Evolutionary conservation across 2,113 vertebrate species (phyloP), one percentile per base, ranked within the genome.

Genomic region (Pterophyllum scalare): DNA sequence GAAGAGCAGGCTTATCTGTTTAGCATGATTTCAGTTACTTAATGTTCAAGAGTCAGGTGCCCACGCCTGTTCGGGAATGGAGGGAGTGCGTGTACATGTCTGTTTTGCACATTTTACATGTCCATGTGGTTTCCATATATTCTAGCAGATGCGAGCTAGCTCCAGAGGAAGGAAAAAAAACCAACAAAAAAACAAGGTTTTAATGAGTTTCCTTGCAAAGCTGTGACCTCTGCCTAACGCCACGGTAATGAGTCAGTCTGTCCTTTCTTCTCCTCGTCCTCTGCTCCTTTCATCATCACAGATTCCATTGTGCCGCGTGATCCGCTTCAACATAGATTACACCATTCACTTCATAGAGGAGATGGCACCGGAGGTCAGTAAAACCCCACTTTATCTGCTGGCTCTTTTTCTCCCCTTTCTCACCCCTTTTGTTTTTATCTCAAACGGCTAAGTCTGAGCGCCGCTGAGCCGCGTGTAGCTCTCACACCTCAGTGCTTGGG

Each of bases 261-360:
- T 84, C 84, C 61, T 82, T 80, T 89, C 77, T 91, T 75, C 82
- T 78, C 40, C 78, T 58, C 59, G 15, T 82, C 82, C 88, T 85
- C 81, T 80, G 70, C 77, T 76, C 83, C 86, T 91, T 90, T 89
- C 89, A 87, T 93, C 90, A 84, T 94, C 95, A 35, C 96, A 99
- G 98, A 98, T 99, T 90, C 98, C 98, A 90, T 93, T 99, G 88
- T 99, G 98, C 95, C 97, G 98, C 93, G 98, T 99, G 91, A 99
- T 99, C 93, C 97, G 98, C 93, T 99, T 99, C 96, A 99, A 99
- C 96, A 99, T 99, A 94, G 98, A 99, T 95, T 99, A 99, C 96
- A 99, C 97, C 78, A 99, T 99, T 93, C 98, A 99, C 96, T 99
- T 99, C 95, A 99, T 99, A 82, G 97, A 99, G 89, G 98, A 99